phyloP scores from a whole-genome alignment of 2,113 vertebrate species.

The Vireo altiloquus region DNA sequence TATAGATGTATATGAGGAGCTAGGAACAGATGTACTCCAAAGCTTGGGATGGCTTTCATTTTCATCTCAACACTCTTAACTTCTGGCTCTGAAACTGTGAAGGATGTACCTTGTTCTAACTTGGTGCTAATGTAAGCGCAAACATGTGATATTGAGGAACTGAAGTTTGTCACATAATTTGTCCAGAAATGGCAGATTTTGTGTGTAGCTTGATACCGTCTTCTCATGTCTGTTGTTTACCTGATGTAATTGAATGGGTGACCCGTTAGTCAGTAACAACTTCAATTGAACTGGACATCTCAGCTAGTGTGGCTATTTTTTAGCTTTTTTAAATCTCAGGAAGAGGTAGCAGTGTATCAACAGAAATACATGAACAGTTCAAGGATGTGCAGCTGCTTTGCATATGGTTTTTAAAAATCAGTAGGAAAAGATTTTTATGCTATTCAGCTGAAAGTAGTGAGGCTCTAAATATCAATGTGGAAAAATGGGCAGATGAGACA shows the following conservation, averaged over 20 bases:
- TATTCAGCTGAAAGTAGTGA: neutral
- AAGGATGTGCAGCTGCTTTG: neutral
- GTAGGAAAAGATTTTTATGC: neutral
- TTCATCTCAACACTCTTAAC: neutral
- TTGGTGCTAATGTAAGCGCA: fast-evolving
- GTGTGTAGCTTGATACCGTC: neutral
- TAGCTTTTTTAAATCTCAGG: neutral
- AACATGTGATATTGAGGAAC: neutral
- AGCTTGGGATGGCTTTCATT: neutral
- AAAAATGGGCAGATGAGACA: neutral
- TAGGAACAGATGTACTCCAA: neutral
- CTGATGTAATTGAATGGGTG: neutral
- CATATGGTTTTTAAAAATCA: neutral
- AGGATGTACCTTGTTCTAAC: neutral
- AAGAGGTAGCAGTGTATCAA: neutral
- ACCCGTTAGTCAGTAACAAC: neutral
- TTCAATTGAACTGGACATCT: neutral
- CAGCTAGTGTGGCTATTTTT: neutral
- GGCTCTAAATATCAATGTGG: neutral
- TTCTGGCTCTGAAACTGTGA: neutral
- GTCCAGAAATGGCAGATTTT: neutral
- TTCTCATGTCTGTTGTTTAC: neutral
- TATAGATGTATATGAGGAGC: neutral
- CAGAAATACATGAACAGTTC: neutral
- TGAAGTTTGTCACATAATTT: neutral